phyloP scores from a whole-genome alignment of 2,113 vertebrate genomes.

The Hippocampus comes region DNA sequence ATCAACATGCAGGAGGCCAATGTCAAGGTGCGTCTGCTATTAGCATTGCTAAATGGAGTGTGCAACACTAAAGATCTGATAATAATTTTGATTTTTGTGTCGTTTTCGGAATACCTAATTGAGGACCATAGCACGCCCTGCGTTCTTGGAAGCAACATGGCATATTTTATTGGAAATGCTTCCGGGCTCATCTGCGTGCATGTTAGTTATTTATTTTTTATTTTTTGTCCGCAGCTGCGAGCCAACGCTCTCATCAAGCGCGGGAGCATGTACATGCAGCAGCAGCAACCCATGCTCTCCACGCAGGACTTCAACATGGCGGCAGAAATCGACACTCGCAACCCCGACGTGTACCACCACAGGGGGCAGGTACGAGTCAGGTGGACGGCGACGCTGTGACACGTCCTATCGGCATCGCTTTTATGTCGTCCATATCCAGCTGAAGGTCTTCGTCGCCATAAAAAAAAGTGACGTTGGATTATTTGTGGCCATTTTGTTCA shows the following conservation, averaged over 20 bases:
- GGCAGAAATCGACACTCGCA: conserved; percentile 87
- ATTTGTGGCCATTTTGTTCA: conserved; percentile 45
- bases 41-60: not conserved
- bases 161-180: too few relatives aligned
- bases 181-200: not conserved
- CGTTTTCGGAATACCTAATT: too few relatives aligned
- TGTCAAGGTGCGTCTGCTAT: conserved; percentile 81
- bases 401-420: too few relatives aligned
- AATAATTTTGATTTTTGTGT: too few relatives aligned
- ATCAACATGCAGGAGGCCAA: conserved; percentile 91
- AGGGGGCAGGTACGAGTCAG: conserved; percentile 82
- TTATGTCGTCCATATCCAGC: not conserved
- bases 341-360: conserved; percentile 98
- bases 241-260: conserved; percentile 97
- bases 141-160: not conserved
- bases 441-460: too few relatives aligned
- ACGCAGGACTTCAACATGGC: conserved; percentile 97
- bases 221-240: conserved; percentile 69
- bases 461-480: not conserved
- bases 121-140: not conserved
- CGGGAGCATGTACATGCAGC: conserved; percentile 98
- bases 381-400: not conserved
- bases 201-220: too few relatives aligned
- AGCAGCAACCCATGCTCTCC: conserved; percentile 88
- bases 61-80: not conserved